Evolutionary conservation across 2,888 invertebrate genomes (phyloP), one percentile per base, ranked within the genome.

Genomic region (Acanthococcus lagerstroemiae): DNA sequence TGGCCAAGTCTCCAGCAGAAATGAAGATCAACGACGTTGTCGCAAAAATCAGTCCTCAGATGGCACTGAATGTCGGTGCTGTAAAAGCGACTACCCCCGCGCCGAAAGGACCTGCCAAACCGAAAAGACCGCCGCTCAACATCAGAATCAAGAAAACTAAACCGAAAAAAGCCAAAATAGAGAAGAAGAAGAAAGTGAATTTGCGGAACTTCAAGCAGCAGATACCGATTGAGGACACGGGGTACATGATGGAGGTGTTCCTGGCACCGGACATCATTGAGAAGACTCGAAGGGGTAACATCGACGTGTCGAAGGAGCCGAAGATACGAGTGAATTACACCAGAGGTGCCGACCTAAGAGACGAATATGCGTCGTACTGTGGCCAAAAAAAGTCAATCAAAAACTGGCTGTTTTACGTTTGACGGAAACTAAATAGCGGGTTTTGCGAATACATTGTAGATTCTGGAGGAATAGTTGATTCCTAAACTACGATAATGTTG

Each of bases 331-430:
- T 61, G 7, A 50, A 61, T 27, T 21, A 26, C 2, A 52, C 25
- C 12, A 61, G 52, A 37, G 24, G 21, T 1, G 30, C 52, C 19
- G 61, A 61, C 37, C 22, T 61, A 9, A 50, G 61, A 48, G 61
- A 61, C 48, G 61, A 61, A 52, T 61, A 52, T n/a, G 17, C 61
- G 9, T 27, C 50, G 4, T 61, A 61, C 26, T 61, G 61, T 21
- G 48, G 50, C 4, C 50, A 61, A 30, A 25, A 37, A 6, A 61
- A 30, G 61, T 9, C 6, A 21, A 19, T 61, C 1, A 61, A 61
- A 22, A 61, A 61, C 37, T 61, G 61, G 61, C 24, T 61, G 30
- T 61, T 30, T 52, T 50, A 61, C 15, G 61, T 50, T 17, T 61
- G 48, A 52, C n/a, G n/a, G n/a, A n/a, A n/a, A n/a, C n/a, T n/a